Conservation (phyloP, 2,888 invertebrate genomes). For the Rhynchonema sp. region DNA sequence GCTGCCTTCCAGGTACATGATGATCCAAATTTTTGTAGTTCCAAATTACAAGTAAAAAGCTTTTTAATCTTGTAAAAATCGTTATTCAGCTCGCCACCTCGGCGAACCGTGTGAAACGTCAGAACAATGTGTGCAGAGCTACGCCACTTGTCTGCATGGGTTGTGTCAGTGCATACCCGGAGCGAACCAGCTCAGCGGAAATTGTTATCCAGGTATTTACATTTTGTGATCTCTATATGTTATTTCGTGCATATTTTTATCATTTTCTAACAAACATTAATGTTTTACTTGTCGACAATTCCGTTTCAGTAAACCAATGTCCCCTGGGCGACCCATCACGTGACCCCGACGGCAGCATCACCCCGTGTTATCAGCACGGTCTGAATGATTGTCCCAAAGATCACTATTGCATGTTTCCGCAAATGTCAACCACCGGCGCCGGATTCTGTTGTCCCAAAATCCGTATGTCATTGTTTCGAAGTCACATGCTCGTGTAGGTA, state of each 20-base stretch:
- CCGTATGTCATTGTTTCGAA: no score
- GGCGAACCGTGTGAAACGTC: conserved; percentile 5
- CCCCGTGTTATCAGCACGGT: conserved; percentile 3
- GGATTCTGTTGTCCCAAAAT: conserved; percentile 11
- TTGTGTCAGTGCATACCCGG: conserved; percentile 10
- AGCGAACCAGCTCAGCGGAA: conserved; percentile 2
- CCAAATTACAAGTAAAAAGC: background rate
- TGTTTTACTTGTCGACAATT: no score
- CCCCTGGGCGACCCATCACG: conserved; percentile 8
- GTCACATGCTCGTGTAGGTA: no score
- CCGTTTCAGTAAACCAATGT: conserved; percentile 6
- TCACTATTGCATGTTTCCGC: conserved; percentile 9
- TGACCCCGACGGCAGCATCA: conserved; percentile 3
- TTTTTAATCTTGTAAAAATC: background rate
- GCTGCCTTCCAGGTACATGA: background rate
- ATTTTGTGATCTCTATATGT: no score
- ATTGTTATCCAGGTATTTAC: conserved; percentile 8
- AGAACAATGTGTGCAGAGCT: conserved; percentile 9
- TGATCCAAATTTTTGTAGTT: background rate
- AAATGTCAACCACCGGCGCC: background rate
- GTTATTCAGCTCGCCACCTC: conserved; percentile 2
- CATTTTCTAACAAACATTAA: no score
- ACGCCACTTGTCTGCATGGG: conserved; percentile 7
- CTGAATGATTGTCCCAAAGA: conserved; percentile 7
- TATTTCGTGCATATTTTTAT: no score